Conservation (phyloP, 2,797 vertebrate species). For the Pipistrellus pygmaeus region DNA sequence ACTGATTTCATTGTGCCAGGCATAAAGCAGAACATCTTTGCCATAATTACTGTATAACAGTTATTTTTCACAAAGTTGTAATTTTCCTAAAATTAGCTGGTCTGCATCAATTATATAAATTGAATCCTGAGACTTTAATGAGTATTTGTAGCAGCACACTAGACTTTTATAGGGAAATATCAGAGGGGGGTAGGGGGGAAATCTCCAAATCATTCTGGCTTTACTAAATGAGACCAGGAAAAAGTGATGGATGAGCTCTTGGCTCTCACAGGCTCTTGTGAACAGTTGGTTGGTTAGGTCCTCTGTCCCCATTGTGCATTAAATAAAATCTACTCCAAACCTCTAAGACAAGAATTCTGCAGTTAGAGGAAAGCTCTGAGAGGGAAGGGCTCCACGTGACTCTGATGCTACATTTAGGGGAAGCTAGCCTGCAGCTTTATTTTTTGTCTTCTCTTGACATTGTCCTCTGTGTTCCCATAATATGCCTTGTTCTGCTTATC, state of each 20-base stretch:
- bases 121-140: conserved; percentile 86
- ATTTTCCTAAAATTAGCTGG: conserved; percentile 89
- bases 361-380: not conserved
- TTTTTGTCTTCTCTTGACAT: not conserved
- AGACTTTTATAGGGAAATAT: conserved; percentile 82
- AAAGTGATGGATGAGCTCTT: conserved; percentile 76
- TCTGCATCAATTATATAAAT: conserved; percentile 88
- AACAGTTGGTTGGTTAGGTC: not conserved
- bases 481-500: not conserved
- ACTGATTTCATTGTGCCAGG: conserved; percentile 87
- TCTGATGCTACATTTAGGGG: not conserved
- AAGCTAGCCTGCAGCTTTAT: not conserved
- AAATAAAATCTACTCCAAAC: not conserved
- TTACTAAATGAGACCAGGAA: conserved; percentile 74
- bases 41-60: conserved; percentile 86
- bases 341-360: not conserved
- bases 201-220: conserved; percentile 77
- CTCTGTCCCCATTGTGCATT: not conserved
- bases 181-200: conserved; percentile 43
- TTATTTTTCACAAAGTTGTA: conserved; percentile 87
- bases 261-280: conserved; percentile 68
- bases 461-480: not conserved
- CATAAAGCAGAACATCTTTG: conserved; percentile 87
- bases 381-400: not conserved
- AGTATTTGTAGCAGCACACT: conserved; percentile 81